Base-by-base conservation (phyloP, 2,888 invertebrate species). In the Catotricha subobsoleta region DNA sequence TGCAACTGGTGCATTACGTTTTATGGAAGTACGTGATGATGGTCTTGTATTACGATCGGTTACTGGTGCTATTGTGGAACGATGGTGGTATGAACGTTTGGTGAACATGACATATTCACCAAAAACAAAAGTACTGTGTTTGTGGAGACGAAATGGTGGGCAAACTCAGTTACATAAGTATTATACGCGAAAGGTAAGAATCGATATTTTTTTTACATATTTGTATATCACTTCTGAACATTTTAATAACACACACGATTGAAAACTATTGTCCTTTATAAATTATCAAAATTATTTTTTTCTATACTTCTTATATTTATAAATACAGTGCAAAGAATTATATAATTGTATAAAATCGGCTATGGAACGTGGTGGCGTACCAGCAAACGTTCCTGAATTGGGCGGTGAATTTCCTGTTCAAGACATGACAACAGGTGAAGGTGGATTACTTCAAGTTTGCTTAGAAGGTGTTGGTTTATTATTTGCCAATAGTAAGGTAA, bases 41-140 rank as follows among this genome's bases (percentile, higher is more conserved):
- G 94, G 91, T 0, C 68, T 90, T 40, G 81, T 88, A 9, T 64
- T 90, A 48, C 69, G 88, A 45, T 82, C 86, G 0, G 76, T 79
- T 3, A 74, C 74, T 61, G 90, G 90, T 19, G 80, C 86, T 1
- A 88, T 90, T 62, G 76, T 86, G 31, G 88, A 90, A 54, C 71
- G 95, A 33, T 98, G 98, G 97, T 99, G 97, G 97, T 99, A 88
- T 64, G 98, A 99, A 60, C 71, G 95, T 41, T 68, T 99, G 41
- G 39, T 98, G 41, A 99, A 99, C 60, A 97, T 99, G 94, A 97
- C 98, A 0, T 99, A 92, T 63, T 94, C 95, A 51, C 98, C 98
- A 1, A 97, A 97, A 65, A 97, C 92, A 54, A 86, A 88, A 64
- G 83, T 97, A 9, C 68, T 99, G 47, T 98, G 97, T 64, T 72